Percentiles rank a stretch among this genome's conserved stretches.
Conservation (phyloP, 2,113 vertebrate species). For the Ciconia boyciana region DNA sequence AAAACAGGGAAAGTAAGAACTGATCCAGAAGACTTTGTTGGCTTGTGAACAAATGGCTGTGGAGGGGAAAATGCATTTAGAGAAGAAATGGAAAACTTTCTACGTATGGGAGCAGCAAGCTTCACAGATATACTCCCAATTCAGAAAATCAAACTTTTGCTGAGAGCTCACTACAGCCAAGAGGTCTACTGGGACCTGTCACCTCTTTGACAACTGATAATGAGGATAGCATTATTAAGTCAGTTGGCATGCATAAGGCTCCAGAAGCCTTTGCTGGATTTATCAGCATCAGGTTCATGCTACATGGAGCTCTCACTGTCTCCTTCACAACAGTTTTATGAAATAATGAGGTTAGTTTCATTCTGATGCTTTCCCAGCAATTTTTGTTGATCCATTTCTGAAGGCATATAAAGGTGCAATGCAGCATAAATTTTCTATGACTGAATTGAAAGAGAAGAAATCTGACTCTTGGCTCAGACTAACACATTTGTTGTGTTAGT, state of each 20-base stretch:
- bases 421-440: not conserved
- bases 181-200: not conserved
- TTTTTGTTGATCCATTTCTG: not conserved
- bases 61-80: not conserved
- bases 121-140: not conserved
- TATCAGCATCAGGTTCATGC: not conserved
- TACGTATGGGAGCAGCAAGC: not conserved
- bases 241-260: not conserved
- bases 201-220: not conserved
- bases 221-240: not conserved
- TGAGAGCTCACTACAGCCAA: not conserved
- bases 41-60: not conserved
- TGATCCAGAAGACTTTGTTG: not conserved
- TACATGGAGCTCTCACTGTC: not conserved
- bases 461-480: not conserved
- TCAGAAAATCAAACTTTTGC: not conserved
- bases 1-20: not conserved
- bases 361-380: not conserved
- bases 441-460: not conserved
- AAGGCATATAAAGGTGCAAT: not conserved
- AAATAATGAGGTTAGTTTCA: not conserved
- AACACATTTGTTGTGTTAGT: not conserved
- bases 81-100: not conserved
- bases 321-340: not conserved
- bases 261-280: not conserved